Evolutionary conservation across 2,797 vertebrate genomes (phyloP).

Genomic region (Uromys caudimaculatus): DNA sequence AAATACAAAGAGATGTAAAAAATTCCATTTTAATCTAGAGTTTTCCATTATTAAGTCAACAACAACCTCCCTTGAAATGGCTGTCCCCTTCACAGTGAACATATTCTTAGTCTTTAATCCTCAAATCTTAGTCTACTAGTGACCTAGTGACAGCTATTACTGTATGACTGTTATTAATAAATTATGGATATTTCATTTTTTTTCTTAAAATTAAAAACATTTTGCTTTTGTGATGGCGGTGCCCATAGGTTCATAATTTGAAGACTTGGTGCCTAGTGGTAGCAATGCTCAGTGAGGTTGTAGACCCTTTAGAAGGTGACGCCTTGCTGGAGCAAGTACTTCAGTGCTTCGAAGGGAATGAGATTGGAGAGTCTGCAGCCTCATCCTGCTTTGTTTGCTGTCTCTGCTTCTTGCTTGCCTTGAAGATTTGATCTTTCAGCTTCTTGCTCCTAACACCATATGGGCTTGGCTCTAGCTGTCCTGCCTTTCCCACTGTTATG

Average conservation of each 20-base stretch:
- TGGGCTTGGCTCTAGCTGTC: not conserved
- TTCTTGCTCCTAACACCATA: not conserved
- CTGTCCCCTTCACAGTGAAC: not conserved
- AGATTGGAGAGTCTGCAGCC: not conserved
- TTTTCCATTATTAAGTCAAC: constrained; percentile 43
- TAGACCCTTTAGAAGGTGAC: not conserved
- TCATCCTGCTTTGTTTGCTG: too few relatives aligned
- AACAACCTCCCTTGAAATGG: not conserved
- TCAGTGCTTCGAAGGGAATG: fast-evolving
- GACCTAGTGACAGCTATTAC: not conserved
- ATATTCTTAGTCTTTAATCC: not conserved
- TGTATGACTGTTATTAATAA: not conserved
- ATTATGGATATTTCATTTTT: not conserved
- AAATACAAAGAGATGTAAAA: not conserved
- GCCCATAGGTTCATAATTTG: not conserved
- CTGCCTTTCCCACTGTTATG: not conserved
- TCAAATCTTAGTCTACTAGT: not conserved
- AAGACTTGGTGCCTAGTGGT: not conserved
- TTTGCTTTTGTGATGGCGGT: not conserved
- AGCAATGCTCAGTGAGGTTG: too few relatives aligned
- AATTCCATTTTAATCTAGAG: constrained; percentile 14
- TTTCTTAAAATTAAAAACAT: not conserved
- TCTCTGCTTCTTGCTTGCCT: not conserved
- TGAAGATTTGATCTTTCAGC: not conserved
- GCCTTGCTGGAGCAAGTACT: not conserved